Conservation (phyloP, 1,140 invertebrate species). For the Eubasilissa regina region DNA sequence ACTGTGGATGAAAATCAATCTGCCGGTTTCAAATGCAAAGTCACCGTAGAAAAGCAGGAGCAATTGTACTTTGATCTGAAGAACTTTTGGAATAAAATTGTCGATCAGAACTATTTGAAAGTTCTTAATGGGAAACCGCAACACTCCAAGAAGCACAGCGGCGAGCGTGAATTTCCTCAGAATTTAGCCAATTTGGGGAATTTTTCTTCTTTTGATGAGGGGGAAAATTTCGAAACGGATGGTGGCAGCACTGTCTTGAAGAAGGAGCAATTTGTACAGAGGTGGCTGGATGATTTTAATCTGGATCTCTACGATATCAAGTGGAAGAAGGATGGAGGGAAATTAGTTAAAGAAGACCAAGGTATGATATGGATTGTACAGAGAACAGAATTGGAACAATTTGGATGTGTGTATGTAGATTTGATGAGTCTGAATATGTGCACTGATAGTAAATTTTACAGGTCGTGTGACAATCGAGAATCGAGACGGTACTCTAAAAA, state of each 20-base stretch:
- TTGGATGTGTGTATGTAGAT: neutral
- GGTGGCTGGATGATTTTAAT: slow-evolving; percentile 53
- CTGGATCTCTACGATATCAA: slow-evolving; percentile 52
- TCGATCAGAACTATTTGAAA: slow-evolving; percentile 46
- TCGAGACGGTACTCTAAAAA: slow-evolving; percentile 35
- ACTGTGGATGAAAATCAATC: slow-evolving; percentile 44
- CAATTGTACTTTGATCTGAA: slow-evolving; percentile 45
- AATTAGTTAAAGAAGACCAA: slow-evolving; percentile 44
- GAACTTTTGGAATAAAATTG: slow-evolving; percentile 55
- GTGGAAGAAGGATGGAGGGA: slow-evolving; percentile 54
- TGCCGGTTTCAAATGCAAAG: slow-evolving; percentile 47
- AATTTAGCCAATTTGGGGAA: slow-evolving; percentile 28
- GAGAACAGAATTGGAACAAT: neutral
- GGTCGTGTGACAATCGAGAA: slow-evolving; percentile 42
- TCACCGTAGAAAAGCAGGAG: slow-evolving; percentile 45
- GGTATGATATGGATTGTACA: slow-evolving; percentile 24
- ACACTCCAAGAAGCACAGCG: slow-evolving; percentile 50
- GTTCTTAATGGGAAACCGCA: slow-evolving; percentile 46
- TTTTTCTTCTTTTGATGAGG: slow-evolving; percentile 29
- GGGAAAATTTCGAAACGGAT: neutral
- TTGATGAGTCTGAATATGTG: no score
- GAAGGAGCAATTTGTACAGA: slow-evolving; percentile 50
- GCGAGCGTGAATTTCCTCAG: slow-evolving; percentile 49
- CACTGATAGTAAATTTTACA: slow-evolving; percentile 37
- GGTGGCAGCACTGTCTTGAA: slow-evolving; percentile 13